Base-by-base conservation (phyloP, 2,888 invertebrate genomes). In the Cephus sareptanus region DNA sequence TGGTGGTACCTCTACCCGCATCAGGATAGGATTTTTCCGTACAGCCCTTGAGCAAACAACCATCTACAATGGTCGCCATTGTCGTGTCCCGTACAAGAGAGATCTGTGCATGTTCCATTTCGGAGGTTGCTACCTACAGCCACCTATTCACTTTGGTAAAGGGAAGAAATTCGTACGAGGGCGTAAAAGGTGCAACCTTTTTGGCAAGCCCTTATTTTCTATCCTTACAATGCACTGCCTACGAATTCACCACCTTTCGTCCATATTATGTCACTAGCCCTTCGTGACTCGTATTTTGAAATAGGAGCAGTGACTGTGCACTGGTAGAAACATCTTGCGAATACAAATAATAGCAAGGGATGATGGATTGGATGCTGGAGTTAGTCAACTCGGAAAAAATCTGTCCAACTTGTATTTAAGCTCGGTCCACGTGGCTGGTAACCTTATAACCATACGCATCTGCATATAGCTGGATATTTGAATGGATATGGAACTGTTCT, bases 41-140 rank as follows among this genome's bases (percentile, higher is more conserved):
- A 79, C 75, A 81, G 83, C 85, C 85, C 87, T 86, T 83, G 84
- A 87, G 85, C 86, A 88, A 90, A 89, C 89, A 88, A 85, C 76
- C 74, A 76, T 77, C 81, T 79, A 89, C 88, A 89, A 88, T 86
- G 84, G 79, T 70, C 76, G 82, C 80, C 2, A 87, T 87, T 87
- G 87, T 77, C 34, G 73, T 76, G 73, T 31, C 71, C 34, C 71
- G 71, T 31, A 71, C 31, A 83, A 79, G 82, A 78, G 76, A 78
- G 76, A 79, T 77, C 71, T 78, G 78, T 78, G 76, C 78, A 30
- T 80, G 77, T 34, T 78, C 56, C 56, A 78, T 81, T 81, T 78
- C 76, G 80, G 79, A 79, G 76, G 76, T 79, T 80, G 56, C 23
- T 56, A 9, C 56, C 56, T 56, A 56, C 56, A 56, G 56, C 9